A percentile compares a stretch with the other conserved stretches of the same genome.
These are phyloP conservation scores for Leptopilina clavipes DNA, from an alignment of 1,140 invertebrate species.

Conservation along the genomic window DNA sequence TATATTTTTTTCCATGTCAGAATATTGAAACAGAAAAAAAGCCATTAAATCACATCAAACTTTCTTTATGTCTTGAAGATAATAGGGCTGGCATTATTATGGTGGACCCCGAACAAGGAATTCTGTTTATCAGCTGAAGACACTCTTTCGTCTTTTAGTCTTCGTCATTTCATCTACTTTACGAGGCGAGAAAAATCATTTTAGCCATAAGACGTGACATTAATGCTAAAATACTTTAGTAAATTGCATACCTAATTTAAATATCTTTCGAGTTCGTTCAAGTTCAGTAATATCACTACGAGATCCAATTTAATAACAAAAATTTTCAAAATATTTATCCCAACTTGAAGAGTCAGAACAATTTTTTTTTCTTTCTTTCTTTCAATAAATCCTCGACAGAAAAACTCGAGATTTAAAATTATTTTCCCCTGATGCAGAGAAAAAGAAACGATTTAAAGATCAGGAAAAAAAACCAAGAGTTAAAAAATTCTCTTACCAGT, in stretches of 20 bases:
- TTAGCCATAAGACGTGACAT: slow-evolving; percentile 54
- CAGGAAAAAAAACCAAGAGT: too few species aligned
- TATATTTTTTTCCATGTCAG: too few species aligned
- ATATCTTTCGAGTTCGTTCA: slow-evolving; percentile 43
- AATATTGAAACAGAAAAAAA: not conserved
- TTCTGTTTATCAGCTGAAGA: slow-evolving; percentile 62
- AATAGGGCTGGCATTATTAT: slow-evolving; percentile 62
- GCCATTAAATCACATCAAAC: slow-evolving; percentile 51
- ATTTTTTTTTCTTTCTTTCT: not conserved
- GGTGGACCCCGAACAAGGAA: slow-evolving; percentile 53
- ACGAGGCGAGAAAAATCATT: slow-evolving; percentile 57
- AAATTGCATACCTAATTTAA: slow-evolving; percentile 57
- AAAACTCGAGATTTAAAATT: not conserved
- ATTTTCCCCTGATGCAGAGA: not conserved
- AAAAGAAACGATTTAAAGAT: not conserved
- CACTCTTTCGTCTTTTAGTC: slow-evolving; percentile 52
- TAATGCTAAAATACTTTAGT: slow-evolving; percentile 53
- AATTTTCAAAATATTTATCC: slow-evolving; percentile 21
- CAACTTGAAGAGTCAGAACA: not conserved
- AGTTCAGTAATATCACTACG: not conserved
- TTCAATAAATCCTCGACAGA: not conserved
- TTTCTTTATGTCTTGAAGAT: slow-evolving; percentile 55
- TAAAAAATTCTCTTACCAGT: too few species aligned
- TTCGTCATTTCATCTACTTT: slow-evolving; percentile 34
- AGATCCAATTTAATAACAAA: not conserved